These are phyloP conservation scores for Catocala sponsa DNA, from an alignment of 2,888 invertebrate species.

Conservation along the genomic window DNA sequence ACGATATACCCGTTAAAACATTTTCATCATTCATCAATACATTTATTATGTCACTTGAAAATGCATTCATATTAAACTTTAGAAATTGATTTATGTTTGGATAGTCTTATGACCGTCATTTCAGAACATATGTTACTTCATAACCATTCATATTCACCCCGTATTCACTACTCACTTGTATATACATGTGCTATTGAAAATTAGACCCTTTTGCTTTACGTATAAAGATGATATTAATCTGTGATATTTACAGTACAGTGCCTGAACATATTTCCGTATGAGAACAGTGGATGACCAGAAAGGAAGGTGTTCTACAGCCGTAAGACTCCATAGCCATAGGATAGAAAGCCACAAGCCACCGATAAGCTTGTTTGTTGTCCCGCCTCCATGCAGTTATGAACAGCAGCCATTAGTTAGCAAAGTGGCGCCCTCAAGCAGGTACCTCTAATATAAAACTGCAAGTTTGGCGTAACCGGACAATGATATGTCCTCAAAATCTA, in stretches of 20 bases:
- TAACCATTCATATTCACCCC: conserved; percentile 26
- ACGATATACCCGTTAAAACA: no score
- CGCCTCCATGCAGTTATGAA: conserved; percentile 68
- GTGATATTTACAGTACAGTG: conserved; percentile 29
- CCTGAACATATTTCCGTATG: conserved; percentile 4
- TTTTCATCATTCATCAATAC: no score
- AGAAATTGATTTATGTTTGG: no score
- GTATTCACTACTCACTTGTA: conserved; percentile 32
- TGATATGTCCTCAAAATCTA: no score
- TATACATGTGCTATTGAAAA: conserved; percentile 48
- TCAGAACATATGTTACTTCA: no score
- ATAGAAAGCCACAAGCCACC: conserved; percentile 57
- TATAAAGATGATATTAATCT: conserved; percentile 30
- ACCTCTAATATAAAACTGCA: neutral
- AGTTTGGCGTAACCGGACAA: no score
- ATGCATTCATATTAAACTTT: no score
- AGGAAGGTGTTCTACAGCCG: conserved; percentile 22
- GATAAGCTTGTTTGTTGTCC: conserved; percentile 57
- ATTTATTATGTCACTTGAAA: no score
- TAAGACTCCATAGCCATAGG: conserved; percentile 19
- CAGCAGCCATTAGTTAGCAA: conserved; percentile 44
- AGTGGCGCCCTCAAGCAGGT: conserved; percentile 20
- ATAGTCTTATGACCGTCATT: no score
- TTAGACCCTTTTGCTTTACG: conserved; percentile 34
- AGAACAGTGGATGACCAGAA: neutral